phyloP scores from a whole-genome alignment of 2,888 invertebrate genomes.

The Meandrusa payeni region DNA sequence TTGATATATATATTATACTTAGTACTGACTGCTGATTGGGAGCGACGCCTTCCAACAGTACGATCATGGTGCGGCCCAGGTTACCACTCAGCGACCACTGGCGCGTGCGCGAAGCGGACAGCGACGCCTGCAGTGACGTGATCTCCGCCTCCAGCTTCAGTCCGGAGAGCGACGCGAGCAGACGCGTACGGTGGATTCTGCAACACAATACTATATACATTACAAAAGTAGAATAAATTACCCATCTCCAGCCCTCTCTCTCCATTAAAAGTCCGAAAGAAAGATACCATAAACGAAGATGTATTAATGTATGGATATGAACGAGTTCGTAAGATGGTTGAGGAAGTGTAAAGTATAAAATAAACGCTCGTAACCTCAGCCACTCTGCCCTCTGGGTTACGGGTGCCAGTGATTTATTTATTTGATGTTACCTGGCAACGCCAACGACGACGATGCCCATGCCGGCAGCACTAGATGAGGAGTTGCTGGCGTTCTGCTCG shows the following conservation, averaged over 20 bases:
- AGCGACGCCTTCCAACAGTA: constrained; percentile 93
- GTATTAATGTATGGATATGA: no score
- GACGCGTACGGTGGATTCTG: constrained; percentile 90
- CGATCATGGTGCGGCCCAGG: constrained; percentile 95
- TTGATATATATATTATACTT: no score
- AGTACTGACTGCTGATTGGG: constrained; percentile 95
- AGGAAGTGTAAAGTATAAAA: no score
- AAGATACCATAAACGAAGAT: no score
- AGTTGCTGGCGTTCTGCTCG: constrained; percentile 63
- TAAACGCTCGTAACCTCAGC: no score
- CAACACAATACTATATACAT: no score
- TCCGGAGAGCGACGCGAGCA: constrained; percentile 95
- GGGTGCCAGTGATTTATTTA: no score
- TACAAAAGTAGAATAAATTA: no score
- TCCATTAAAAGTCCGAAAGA: no score
- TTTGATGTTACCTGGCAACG: constrained; percentile 80
- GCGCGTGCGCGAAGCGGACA: constrained; percentile 94
- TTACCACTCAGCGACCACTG: constrained; percentile 94
- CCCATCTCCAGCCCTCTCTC: no score
- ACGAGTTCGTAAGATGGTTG: no score
- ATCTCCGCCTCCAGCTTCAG: constrained; percentile 97
- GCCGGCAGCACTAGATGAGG: constrained; percentile 79
- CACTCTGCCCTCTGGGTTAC: no score
- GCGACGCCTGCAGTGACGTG: constrained; percentile 93
- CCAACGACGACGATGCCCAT: constrained; percentile 92